These are phyloP conservation scores for Mormyrus iriodes DNA, from an alignment of 2,113 vertebrate genomes.

Conservation along the genomic window DNA sequence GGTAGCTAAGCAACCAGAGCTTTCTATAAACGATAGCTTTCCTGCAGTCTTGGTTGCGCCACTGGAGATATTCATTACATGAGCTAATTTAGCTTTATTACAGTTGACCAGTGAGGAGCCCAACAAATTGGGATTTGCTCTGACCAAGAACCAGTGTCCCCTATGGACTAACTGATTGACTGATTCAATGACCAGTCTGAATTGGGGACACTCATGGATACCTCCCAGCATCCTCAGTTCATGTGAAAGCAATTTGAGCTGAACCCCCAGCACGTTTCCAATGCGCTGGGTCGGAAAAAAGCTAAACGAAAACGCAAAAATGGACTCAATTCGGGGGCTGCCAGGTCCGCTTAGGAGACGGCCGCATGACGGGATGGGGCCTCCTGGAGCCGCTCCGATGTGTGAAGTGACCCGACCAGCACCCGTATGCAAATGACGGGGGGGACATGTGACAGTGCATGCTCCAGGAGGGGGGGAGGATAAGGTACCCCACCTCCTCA, in stretches of 20 bases:
- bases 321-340: slow-evolving; percentile 12
- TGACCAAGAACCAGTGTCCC: slow-evolving; percentile 20
- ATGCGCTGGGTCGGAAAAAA: slow-evolving; percentile 10
- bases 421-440: slow-evolving; percentile 9
- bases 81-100: background rate
- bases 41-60: background rate
- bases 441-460: background rate
- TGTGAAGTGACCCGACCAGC: slow-evolving; percentile 17
- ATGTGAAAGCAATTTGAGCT: slow-evolving; percentile 39
- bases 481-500: background rate
- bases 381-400: background rate
- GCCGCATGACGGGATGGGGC: background rate
- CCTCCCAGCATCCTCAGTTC: slow-evolving; percentile 26
- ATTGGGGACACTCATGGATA: background rate
- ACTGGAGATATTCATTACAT: background rate
- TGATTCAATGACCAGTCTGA: slow-evolving; percentile 37
- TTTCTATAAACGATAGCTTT: background rate
- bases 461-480: background rate
- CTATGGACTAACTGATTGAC: slow-evolving; percentile 33
- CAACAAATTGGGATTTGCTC: background rate
- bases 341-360: slow-evolving; percentile 18
- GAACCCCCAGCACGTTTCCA: background rate
- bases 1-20: slow-evolving; percentile 10
- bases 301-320: background rate
- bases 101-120: background rate